phyloP scores from a whole-genome alignment of 2,113 vertebrate species.

The Cavia porcellus region DNA sequence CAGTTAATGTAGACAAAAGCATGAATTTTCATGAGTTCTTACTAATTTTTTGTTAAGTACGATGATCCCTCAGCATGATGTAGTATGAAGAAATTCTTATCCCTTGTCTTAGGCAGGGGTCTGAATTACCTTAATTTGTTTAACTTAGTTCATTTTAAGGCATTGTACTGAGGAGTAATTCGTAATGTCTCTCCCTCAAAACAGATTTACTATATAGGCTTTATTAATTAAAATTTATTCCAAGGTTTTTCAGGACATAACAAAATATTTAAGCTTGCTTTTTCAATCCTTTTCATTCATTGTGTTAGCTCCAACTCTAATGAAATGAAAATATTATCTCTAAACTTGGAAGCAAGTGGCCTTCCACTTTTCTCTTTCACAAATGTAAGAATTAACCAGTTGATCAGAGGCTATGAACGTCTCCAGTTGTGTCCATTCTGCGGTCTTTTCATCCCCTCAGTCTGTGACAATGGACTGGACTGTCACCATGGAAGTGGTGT shows the following conservation, averaged over 20 bases:
- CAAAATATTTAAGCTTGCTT: background rate
- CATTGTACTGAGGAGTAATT: background rate
- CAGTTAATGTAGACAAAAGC: background rate
- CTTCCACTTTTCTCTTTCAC: background rate
- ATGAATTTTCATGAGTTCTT: background rate
- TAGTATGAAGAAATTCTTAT: background rate
- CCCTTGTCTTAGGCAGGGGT: background rate
- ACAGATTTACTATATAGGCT: background rate
- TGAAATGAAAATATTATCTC: background rate
- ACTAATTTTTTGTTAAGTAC: background rate
- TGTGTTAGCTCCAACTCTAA: background rate
- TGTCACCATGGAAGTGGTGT: background rate
- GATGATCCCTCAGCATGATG: background rate
- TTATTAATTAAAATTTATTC: background rate
- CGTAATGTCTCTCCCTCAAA: background rate
- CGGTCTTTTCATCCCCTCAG: background rate
- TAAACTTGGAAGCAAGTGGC: background rate
- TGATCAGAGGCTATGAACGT: too few relatives aligned
- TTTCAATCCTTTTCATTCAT: background rate
- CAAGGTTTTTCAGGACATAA: background rate
- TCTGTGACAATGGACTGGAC: background rate
- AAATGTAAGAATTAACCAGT: background rate
- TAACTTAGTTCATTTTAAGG: background rate
- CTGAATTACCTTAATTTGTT: constrained; percentile 9
- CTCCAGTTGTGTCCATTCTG: background rate